Percentiles rank a stretch among this genome's conserved stretches.
These are phyloP conservation scores for Drosophila novamexicana DNA, from an alignment of 1,140 invertebrate species.

Conservation along the genomic window DNA sequence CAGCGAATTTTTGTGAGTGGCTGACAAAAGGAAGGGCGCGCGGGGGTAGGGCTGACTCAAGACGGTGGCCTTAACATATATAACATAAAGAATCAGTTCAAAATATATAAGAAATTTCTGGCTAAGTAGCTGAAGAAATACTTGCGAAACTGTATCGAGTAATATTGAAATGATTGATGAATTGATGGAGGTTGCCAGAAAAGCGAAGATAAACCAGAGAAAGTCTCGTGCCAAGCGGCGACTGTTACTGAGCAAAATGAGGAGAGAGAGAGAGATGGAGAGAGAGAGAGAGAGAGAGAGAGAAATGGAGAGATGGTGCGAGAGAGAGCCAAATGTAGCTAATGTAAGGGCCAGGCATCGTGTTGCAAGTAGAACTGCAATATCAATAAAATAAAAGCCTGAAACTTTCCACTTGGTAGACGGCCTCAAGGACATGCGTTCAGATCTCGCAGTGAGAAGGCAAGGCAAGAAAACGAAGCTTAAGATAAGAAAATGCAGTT, in stretches of 20 bases:
- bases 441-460: not conserved
- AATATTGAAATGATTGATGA: conserved; percentile 29
- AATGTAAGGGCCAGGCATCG: not conserved
- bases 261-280: not conserved
- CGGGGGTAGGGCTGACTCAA: not conserved
- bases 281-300: too few relatives aligned
- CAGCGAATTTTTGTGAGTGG: conserved; percentile 18
- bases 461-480: not conserved
- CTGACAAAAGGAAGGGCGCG: not conserved
- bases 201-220: conserved; percentile 17
- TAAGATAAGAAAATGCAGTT: not conserved
- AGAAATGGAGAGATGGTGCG: too few relatives aligned
- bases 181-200: conserved; percentile 11
- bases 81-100: conserved; percentile 24
- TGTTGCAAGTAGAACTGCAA: not conserved
- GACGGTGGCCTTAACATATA: not conserved
- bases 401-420: not conserved
- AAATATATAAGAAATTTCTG: not conserved
- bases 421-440: not conserved
- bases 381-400: not conserved
- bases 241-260: conserved; percentile 1
- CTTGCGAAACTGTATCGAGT: not conserved
- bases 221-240: conserved; percentile 33
- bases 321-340: not conserved
- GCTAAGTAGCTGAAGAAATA: conserved; percentile 2